phyloP scores from a whole-genome alignment of 2,113 vertebrate species.

The Eudyptes chrysolophus region DNA sequence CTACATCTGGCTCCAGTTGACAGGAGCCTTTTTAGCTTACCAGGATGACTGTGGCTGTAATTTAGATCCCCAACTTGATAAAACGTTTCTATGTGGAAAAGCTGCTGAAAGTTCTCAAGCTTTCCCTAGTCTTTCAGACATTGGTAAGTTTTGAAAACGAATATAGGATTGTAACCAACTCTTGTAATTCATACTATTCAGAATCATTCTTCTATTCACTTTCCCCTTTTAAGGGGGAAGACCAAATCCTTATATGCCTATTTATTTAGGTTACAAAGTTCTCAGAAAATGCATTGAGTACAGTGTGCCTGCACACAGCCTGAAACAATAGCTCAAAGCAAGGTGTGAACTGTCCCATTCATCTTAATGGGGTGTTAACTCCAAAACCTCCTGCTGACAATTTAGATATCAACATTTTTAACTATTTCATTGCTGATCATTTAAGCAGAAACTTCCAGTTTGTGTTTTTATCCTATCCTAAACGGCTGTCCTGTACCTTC shows the following conservation, averaged over 20 bases:
- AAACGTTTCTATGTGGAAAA: not conserved
- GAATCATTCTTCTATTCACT: not conserved
- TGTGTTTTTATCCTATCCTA: not conserved
- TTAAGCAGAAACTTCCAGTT: not conserved
- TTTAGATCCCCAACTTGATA: not conserved
- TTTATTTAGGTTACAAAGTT: not conserved
- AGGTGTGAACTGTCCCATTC: slow-evolving; percentile 41
- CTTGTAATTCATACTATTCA: not conserved
- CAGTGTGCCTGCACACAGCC: not conserved
- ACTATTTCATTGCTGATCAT: not conserved
- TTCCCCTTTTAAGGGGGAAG: not conserved
- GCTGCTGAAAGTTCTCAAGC: not conserved
- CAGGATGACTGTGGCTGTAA: not conserved
- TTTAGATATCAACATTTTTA: slow-evolving; percentile 16
- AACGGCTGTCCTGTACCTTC: not conserved
- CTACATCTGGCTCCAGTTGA: not conserved
- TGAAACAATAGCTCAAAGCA: slow-evolving; percentile 4
- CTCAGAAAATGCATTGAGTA: not conserved
- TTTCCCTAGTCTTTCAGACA: not conserved
- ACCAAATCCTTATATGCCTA: not conserved
- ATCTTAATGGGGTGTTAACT: slow-evolving; percentile 1
- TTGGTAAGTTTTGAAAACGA: not conserved
- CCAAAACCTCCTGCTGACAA: not conserved
- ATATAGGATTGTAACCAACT: not conserved
- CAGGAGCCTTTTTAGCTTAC: not conserved